Conservation (phyloP, 2,113 vertebrate species). For the Atherinomorus stipes region DNA sequence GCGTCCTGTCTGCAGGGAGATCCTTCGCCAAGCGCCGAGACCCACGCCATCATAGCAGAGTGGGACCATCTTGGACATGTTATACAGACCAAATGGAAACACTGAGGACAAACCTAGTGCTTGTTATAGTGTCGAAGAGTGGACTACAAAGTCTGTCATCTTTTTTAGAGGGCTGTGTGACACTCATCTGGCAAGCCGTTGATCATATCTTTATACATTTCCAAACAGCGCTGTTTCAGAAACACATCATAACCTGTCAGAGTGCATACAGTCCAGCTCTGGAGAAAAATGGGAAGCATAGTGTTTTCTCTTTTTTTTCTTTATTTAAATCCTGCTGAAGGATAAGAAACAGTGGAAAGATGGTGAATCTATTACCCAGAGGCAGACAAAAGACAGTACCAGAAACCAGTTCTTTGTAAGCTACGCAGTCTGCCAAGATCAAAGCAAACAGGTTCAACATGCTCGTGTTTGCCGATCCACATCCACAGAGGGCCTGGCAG, state of each 20-base stretch:
- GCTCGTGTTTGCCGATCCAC: constrained; percentile 65
- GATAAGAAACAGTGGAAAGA: constrained; percentile 50
- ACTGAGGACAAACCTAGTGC: constrained; percentile 8
- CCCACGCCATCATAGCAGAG: not conserved
- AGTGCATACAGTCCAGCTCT: constrained; percentile 39
- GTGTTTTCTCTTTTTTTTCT: constrained; percentile 24
- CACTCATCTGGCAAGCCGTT: constrained; percentile 32
- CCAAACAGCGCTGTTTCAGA: constrained; percentile 44
- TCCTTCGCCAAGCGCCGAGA: constrained; percentile 18
- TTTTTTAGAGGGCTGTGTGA: constrained; percentile 8
- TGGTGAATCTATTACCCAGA: constrained; percentile 57
- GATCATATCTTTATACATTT: constrained; percentile 60
- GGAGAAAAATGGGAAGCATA: constrained; percentile 32
- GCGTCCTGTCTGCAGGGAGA: constrained; percentile 33
- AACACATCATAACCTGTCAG: constrained; percentile 60
- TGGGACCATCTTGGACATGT: constrained; percentile 37
- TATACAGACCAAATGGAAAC: constrained; percentile 22
- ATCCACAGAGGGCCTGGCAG: constrained; percentile 65
- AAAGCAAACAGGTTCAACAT: constrained; percentile 72
- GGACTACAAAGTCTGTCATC: not conserved
- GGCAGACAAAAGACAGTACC: constrained; percentile 52
- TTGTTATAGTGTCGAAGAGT: not conserved
- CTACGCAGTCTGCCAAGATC: constrained; percentile 65
- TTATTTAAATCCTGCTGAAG: constrained; percentile 37
- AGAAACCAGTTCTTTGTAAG: constrained; percentile 65